phyloP scores from a whole-genome alignment of 2,888 invertebrate genomes.

The Byasa hedistus region DNA sequence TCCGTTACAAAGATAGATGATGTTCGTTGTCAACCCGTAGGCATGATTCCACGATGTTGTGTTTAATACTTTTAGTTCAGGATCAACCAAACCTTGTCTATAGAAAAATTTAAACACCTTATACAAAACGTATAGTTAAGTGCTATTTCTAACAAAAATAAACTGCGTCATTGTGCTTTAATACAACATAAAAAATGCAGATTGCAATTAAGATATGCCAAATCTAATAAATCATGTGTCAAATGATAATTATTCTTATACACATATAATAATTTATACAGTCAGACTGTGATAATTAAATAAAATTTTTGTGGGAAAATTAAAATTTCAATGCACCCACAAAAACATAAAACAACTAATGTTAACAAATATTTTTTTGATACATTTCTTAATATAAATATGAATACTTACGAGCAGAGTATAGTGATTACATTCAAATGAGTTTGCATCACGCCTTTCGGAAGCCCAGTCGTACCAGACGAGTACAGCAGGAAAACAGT shows the following conservation, averaged over 20 bases:
- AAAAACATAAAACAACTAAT: not conserved
- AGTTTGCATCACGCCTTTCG: constrained; percentile 37
- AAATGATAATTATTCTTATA: no score
- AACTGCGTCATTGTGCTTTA: no score
- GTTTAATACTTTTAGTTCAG: constrained; percentile 11
- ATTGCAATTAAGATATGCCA: no score
- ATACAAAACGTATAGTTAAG: no score
- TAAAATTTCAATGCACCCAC: not conserved
- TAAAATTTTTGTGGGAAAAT: no score
- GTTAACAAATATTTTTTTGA: not conserved
- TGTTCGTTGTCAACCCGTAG: constrained; percentile 23
- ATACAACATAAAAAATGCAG: no score
- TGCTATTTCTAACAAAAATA: no score
- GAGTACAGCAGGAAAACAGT: constrained; percentile 38
- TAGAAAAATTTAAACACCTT: constrained; percentile 8
- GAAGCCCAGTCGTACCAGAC: constrained; percentile 38
- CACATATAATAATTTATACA: no score
- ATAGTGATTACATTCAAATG: constrained; percentile 33
- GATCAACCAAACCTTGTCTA: constrained; percentile 14
- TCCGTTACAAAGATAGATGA: constrained; percentile 6
- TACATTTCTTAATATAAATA: not conserved
- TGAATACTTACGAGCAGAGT: constrained; percentile 24
- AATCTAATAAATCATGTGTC: no score
- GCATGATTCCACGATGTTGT: constrained; percentile 32
- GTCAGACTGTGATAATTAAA: no score